Percentiles rank a stretch among this genome's conserved stretches.
Conservation (phyloP, 2,797 vertebrate genomes). For the Acrocephalus scirpaceus region DNA sequence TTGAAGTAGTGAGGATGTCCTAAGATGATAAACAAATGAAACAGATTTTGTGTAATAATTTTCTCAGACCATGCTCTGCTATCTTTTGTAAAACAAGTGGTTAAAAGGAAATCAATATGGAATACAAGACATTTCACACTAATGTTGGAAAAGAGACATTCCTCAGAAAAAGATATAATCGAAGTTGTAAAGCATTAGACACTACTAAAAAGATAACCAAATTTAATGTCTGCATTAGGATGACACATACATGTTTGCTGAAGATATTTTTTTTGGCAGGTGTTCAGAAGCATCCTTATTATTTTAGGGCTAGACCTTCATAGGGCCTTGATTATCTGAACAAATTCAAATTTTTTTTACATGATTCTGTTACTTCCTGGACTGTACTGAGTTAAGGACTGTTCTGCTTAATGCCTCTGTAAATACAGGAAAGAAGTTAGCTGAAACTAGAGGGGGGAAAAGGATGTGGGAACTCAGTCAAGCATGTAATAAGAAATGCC, state of each 20-base stretch:
- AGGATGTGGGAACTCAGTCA: neutral
- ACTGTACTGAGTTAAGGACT: neutral
- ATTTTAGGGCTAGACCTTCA: neutral
- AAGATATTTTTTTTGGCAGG: neutral
- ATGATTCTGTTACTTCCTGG: neutral
- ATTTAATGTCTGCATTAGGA: neutral
- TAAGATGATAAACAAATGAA: slow-evolving; percentile 20
- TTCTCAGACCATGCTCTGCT: neutral
- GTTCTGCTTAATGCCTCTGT: neutral
- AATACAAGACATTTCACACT: neutral
- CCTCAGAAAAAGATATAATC: neutral
- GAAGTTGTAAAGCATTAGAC: neutral
- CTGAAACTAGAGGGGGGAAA: neutral
- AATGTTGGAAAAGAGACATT: neutral
- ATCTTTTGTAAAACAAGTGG: neutral
- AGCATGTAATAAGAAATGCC: neutral
- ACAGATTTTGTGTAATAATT: neutral
- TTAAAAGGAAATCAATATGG: neutral
- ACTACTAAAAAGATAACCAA: neutral
- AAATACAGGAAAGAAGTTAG: neutral
- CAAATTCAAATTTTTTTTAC: neutral
- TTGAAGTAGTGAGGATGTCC: slow-evolving; percentile 77
- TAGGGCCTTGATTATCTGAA: neutral
- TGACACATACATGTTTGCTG: neutral
- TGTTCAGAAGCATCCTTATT: neutral